Percentiles rank a stretch among this genome's conserved stretches.
Conservation (phyloP, 1,140 invertebrate species). For the Drosophila nikananu region DNA sequence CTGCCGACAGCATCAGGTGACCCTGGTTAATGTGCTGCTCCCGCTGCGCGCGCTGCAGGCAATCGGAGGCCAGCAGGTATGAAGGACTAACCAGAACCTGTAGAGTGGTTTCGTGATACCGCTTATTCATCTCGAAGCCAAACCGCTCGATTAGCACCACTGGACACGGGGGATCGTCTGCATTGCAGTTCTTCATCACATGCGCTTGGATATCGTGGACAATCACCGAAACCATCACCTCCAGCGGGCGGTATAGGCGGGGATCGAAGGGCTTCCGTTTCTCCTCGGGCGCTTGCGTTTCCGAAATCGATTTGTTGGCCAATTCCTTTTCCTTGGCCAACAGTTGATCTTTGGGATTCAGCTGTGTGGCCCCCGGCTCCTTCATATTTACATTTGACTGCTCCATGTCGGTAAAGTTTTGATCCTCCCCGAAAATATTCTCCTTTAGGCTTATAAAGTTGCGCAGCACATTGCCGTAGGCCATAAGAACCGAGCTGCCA, state of each 20-base stretch:
- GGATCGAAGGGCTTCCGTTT: conserved; percentile 91
- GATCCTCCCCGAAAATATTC: conserved; percentile 98
- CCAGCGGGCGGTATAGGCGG: conserved; percentile 93
- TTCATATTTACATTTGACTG: conserved; percentile 85
- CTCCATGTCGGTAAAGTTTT: conserved; percentile 97
- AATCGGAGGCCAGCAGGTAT: conserved; percentile 92
- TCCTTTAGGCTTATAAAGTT: conserved; percentile 96
- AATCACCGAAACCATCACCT: conserved; percentile 96
- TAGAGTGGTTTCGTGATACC: conserved; percentile 95
- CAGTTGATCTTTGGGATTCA: conserved; percentile 80
- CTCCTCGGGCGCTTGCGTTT: conserved; percentile 86
- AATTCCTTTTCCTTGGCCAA: conserved; percentile 79
- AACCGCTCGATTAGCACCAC: conserved; percentile 95
- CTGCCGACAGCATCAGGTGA: conserved; percentile 94
- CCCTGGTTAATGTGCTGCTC: conserved; percentile 94
- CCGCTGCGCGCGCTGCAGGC: conserved; percentile 88
- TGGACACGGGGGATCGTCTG: conserved; percentile 95
- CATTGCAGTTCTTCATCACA: conserved; percentile 94
- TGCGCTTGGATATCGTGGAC: conserved; percentile 98
- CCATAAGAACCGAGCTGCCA: conserved; percentile 94
- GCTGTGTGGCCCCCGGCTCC: conserved; percentile 43
- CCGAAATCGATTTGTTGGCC: conserved; percentile 87
- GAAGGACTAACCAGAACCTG: conserved; percentile 96
- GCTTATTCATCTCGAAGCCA: conserved; percentile 98
- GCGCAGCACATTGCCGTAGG: conserved; percentile 95